Evolutionary conservation across 2,797 vertebrate species (phyloP).

Genomic region (Menidia menidia): DNA sequence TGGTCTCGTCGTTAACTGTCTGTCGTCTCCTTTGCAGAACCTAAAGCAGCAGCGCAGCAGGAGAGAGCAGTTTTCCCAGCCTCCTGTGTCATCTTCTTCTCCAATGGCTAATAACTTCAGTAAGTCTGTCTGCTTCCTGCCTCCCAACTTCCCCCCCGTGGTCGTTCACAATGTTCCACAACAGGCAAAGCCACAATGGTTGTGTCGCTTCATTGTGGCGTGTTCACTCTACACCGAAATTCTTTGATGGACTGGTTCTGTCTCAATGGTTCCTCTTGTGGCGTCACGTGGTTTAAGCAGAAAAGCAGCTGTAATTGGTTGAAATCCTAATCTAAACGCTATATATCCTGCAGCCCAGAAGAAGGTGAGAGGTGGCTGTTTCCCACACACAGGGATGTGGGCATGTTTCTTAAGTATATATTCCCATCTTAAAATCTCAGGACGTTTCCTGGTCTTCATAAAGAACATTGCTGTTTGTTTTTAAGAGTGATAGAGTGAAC

Average conservation of each 20-base stretch:
- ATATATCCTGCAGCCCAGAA: not conserved
- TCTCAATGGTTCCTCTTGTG: not conserved
- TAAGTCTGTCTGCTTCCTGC: slow-evolving; percentile 70
- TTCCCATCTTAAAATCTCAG: not conserved
- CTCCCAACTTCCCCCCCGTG: slow-evolving; percentile 7
- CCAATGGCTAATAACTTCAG: slow-evolving; percentile 89
- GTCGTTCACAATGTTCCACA: slow-evolving; percentile 4
- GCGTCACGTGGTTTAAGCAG: not conserved
- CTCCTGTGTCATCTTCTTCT: slow-evolving; percentile 84
- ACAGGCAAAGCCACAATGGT: slow-evolving; percentile 23
- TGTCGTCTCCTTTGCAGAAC: slow-evolving; percentile 79
- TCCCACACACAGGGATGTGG: not conserved
- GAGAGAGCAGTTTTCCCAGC: slow-evolving; percentile 92
- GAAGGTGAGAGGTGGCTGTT: not conserved
- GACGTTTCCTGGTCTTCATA: not conserved
- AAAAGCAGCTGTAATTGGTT: not conserved
- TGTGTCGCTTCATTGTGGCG: slow-evolving; percentile 31
- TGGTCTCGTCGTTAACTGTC: not conserved
- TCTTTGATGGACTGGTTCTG: slow-evolving; percentile 2
- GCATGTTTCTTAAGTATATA: not conserved
- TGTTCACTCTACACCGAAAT: slow-evolving; percentile 59
- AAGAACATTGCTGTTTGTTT: not conserved
- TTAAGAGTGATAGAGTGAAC: slow-evolving; percentile 52
- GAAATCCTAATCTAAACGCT: not conserved
- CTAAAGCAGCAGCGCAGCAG: slow-evolving; percentile 94